Evolutionary conservation across 2,797 vertebrate species (phyloP), one percentile per base, ranked within the genome.

Genomic region (Pogoniulus pusillus): DNA sequence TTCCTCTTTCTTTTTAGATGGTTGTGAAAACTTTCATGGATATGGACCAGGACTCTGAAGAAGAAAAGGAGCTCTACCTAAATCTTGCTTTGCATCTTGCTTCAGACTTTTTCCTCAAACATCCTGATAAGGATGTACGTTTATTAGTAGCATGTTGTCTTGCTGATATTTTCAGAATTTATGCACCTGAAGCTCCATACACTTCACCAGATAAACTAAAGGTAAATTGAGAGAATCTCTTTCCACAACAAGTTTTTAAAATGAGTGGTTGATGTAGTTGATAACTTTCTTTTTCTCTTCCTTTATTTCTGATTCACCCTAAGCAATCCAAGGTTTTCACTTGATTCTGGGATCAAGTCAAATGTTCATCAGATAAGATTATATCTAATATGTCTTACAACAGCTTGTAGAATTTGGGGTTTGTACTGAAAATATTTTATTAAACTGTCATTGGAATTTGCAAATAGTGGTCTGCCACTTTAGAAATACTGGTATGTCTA

Each of bases 11-110:
- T 84, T 87, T 90, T 91, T 95, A 99, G 99, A 99, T 99, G 99
- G 99, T 99, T 95, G 99, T 99, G 82, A 99, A 99, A 97, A 99
- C 99, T 59, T 99, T 99, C 96, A 99, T 99, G 99, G 99, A 99
- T 97, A 99, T 99, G 99, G 99, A 99, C 96, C 99, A 99, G 96
- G 99, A 99, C 95, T 99, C 99, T 4, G 99, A 99, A 97, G 99
- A 99, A 93, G 99, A 99, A 97, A 99, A 99, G 96, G 98, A 99
- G 90, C 98, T 99, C 30, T 99, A 99, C 94, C 96, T 99, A 91
- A 99, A 99, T 95, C 97, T 99, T 87, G 99, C 99, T 53, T 98
- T 99, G 88, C 99, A 99, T 94, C 98, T 99, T 93, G 99, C 99
- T 88, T 99, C 99, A n/a, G 99, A 99, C 94, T 99, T 99, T 97